A percentile compares a stretch with the other conserved stretches of the same genome.
phyloP scores from a whole-genome alignment of 2,797 vertebrate genomes.

The Notolepis coatsorum region DNA sequence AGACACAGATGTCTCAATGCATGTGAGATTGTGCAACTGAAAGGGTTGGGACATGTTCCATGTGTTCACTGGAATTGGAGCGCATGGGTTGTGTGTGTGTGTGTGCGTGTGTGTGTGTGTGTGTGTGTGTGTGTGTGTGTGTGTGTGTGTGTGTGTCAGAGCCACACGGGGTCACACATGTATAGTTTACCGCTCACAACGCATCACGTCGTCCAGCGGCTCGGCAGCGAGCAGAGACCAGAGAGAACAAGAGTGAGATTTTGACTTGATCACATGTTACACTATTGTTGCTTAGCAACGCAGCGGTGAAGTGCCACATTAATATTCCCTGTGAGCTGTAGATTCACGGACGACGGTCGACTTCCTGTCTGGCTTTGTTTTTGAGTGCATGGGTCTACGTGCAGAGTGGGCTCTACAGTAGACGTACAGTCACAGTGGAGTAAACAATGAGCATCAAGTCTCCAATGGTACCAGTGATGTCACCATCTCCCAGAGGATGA shows the following conservation, averaged over 20 bases:
- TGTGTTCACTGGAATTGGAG: background rate
- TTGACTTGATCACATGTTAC: constrained; percentile 46
- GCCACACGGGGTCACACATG: background rate
- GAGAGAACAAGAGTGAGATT: constrained; percentile 9
- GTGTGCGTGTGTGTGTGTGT: background rate
- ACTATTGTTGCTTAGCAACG: constrained; percentile 71
- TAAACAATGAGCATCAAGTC: too few species aligned
- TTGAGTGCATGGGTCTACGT: background rate
- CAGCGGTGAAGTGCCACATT: constrained; percentile 29
- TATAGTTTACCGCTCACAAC: background rate
- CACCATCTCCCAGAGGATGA: too few species aligned
- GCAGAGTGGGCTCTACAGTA: background rate
- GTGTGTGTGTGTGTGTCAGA: background rate
- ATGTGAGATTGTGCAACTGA: too few species aligned
- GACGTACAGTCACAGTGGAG: background rate
- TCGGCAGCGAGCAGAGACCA: too few species aligned
- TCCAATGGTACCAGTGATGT: too few species aligned
- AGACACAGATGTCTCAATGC: too few species aligned
- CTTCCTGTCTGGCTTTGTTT: constrained; percentile 6
- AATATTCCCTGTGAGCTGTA: constrained; percentile 36
- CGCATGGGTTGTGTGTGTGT: too few species aligned
- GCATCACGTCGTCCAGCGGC: too few species aligned
- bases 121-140: background rate
- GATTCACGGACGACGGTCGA: constrained; percentile 26
- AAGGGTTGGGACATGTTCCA: too few species aligned